Percentiles rank a stretch among this genome's conserved stretches.
Conservation (phyloP, 2,888 invertebrate genomes). For the Drosophila silvestris region DNA sequence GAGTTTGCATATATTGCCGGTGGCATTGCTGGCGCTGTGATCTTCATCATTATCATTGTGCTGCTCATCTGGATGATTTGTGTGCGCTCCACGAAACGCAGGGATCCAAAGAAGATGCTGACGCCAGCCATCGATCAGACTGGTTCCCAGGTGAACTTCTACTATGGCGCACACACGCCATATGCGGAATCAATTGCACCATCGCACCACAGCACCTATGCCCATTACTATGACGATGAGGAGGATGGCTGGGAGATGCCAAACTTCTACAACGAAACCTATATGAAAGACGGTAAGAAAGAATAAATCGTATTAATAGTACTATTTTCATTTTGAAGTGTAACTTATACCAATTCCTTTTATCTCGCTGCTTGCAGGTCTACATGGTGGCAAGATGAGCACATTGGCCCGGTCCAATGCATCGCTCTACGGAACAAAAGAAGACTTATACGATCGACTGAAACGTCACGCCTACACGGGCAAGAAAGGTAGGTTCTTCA, state of each 20-base stretch:
- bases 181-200: slow-evolving; percentile 98
- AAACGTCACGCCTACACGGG: slow-evolving; percentile 97
- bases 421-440: slow-evolving; percentile 97
- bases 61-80: slow-evolving; percentile 99
- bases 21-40: slow-evolving; percentile 97
- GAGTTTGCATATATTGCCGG: slow-evolving; percentile 98
- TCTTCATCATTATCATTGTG: slow-evolving; percentile 96
- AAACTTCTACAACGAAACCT: slow-evolving; percentile 97
- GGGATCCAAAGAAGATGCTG: slow-evolving; percentile 96
- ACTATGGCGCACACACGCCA: slow-evolving; percentile 97
- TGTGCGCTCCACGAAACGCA: slow-evolving; percentile 94
- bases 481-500: slow-evolving; percentile 93
- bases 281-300: slow-evolving; percentile 92
- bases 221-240: slow-evolving; percentile 97
- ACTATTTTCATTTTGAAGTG: neutral
- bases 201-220: slow-evolving; percentile 97
- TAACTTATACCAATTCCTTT: neutral
- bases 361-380: slow-evolving; percentile 83
- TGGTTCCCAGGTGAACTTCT: slow-evolving; percentile 97
- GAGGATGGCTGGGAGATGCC: slow-evolving; percentile 99
- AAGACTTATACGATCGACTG: slow-evolving; percentile 97
- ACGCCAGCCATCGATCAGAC: slow-evolving; percentile 96
- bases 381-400: slow-evolving; percentile 96
- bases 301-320: neutral
- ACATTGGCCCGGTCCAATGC: slow-evolving; percentile 96